A percentile compares a stretch with the other conserved stretches of the same genome.
Conservation (phyloP, 2,113 vertebrate species). For the Panthera leo region DNA sequence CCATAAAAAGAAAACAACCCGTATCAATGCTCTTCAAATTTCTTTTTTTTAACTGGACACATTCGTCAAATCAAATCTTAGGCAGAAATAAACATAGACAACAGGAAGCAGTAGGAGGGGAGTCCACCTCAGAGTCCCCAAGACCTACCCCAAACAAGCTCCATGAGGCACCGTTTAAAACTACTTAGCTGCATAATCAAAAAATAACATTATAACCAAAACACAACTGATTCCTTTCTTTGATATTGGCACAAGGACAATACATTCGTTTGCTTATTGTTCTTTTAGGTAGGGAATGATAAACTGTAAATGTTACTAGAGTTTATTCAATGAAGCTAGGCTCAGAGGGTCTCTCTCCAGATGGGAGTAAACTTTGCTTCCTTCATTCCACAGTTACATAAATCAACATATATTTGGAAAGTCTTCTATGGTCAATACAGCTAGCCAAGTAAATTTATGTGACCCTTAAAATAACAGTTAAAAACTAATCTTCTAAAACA, state of each 20-base stretch:
- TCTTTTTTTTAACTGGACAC: not conserved
- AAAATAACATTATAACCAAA: not conserved
- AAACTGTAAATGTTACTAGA: not conserved
- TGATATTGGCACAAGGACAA: not conserved
- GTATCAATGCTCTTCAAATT: not conserved
- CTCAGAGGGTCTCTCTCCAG: not conserved
- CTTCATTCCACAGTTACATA: not conserved
- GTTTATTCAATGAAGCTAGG: not conserved
- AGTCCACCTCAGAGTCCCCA: not conserved
- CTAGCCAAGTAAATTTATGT: not conserved
- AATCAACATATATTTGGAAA: not conserved
- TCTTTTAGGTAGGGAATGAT: not conserved
- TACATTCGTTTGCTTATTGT: not conserved
- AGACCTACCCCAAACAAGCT: not conserved
- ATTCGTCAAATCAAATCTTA: not conserved
- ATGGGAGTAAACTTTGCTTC: not conserved
- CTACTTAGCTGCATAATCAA: not conserved
- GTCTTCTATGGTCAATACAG: not conserved
- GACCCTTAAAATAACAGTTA: constrained; percentile 14
- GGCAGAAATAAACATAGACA: not conserved
- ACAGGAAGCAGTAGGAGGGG: not conserved
- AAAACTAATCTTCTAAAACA: not conserved
- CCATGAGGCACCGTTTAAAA: not conserved
- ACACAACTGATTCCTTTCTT: not conserved
- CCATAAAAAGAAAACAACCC: not conserved